These are phyloP conservation scores for Urocolius indicus DNA, from an alignment of 2,113 vertebrate species.

Conservation along the genomic window DNA sequence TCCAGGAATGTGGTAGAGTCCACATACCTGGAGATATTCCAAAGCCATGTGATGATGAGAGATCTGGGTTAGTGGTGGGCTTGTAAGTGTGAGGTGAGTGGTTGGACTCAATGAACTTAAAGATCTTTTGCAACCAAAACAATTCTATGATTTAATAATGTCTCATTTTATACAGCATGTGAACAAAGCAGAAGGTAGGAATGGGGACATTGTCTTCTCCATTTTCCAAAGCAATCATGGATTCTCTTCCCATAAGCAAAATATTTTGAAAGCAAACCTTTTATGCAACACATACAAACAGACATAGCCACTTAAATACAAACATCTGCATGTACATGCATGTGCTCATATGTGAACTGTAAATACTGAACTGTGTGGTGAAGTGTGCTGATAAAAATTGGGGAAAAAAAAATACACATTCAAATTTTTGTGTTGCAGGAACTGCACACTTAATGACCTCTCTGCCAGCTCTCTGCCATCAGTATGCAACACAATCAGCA, in stretches of 20 bases:
- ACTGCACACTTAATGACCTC: background rate
- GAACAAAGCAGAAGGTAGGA: background rate
- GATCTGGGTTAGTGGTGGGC: no score
- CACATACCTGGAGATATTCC: no score
- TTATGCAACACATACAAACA: background rate
- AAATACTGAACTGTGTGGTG: background rate
- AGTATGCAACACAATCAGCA: background rate
- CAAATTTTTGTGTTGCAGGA: background rate
- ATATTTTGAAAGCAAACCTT: background rate
- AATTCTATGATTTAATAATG: background rate
- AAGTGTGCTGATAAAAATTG: background rate
- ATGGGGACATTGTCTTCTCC: background rate
- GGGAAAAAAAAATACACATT: background rate
- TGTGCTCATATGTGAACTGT: background rate
- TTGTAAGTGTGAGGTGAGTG: no score
- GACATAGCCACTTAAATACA: rapidly evolving
- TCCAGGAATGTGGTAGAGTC: no score
- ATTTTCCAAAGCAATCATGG: background rate
- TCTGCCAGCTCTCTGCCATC: background rate
- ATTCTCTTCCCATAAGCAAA: background rate
- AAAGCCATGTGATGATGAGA: no score
- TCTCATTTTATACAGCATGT: background rate
- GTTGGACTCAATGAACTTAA: no score
- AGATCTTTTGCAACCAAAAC: no score
- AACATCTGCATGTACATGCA: background rate